Base-by-base conservation (phyloP, 2,888 invertebrate species). In the Megastigmus dorsalis region DNA sequence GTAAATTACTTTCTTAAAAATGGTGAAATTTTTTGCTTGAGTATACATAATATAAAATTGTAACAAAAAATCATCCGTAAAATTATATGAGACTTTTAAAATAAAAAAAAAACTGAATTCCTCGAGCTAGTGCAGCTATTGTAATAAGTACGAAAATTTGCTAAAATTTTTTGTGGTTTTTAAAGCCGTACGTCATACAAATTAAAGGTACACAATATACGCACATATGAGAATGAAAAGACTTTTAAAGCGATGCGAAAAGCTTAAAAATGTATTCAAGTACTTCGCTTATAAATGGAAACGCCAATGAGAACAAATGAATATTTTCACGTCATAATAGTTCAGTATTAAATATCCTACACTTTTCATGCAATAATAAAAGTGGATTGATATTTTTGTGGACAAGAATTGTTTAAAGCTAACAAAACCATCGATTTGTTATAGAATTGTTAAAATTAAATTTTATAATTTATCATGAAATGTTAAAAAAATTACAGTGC, bases 301-400 rank as follows among this genome's bases (percentile, higher is more conserved):
- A n/a, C 28, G 18, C 3, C 18, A 30, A 45, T 45, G n/a, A 54
- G 38, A 15, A 38, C 7, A 20, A 48, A 36, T 30, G 2, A 20
- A 45, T 52, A 23, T 23, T 38, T 52, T 36, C 28, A 15, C 66
- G 30, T 66, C 66, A 65, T 41, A 54, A 65, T 65, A 41, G 54
- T 65, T 65, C 54, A 65, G 65, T 65, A 65, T 63, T 48, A 48
- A 30, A 13, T 50, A n/a, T 48, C 7, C 2, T 33, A 48, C 23
- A 43, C 18, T 9, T 45, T 28, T 48, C 13, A 7, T 38, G 38
- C 38, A 7, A 13, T 43, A n/a, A n/a, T 18, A 15, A 43, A 18
- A 43, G 18, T 38, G n/a, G n/a, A n/a, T n/a, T n/a, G n/a, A n/a
- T n/a, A n/a, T n/a, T n/a, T n/a, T n/a, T n/a, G n/a, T n/a, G n/a